Evolutionary conservation across 2,888 invertebrate genomes (phyloP).

Genomic region (Cybosia mesomella): DNA sequence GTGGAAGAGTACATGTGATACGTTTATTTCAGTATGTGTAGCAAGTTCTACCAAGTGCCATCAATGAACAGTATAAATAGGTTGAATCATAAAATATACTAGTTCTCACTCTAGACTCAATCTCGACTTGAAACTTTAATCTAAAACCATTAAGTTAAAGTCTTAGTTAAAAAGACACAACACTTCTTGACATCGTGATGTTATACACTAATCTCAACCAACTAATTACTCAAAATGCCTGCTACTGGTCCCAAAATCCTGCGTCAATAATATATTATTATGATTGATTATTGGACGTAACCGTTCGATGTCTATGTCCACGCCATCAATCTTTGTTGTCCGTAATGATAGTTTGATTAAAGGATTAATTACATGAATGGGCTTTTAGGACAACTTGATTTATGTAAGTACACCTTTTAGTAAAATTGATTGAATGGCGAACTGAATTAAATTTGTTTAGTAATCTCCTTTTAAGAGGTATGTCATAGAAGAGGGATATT

Average conservation of each 20-base stretch:
- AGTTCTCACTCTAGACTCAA: too few species aligned
- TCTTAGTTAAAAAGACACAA: too few species aligned
- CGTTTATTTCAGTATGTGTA: too few species aligned
- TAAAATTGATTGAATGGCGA: background rate
- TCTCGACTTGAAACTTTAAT: too few species aligned
- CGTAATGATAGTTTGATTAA: constrained; percentile 7
- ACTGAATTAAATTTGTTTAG: background rate
- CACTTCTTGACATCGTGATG: background rate
- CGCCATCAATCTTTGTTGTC: constrained; percentile 3
- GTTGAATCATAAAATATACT: too few species aligned
- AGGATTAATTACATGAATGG: background rate
- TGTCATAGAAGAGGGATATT: too few species aligned
- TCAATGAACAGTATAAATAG: too few species aligned
- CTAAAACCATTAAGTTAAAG: too few species aligned
- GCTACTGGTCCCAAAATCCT: background rate
- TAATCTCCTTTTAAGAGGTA: background rate
- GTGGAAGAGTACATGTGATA: too few species aligned
- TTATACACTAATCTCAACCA: background rate
- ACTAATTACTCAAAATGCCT: background rate
- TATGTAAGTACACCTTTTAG: background rate
- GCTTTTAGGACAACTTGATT: background rate
- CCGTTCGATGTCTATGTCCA: background rate
- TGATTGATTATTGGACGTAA: background rate
- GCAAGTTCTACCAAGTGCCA: too few species aligned
- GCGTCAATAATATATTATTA: background rate